Percentiles rank a stretch among this genome's conserved stretches.
Conservation (phyloP, 2,113 vertebrate genomes). For the Corythaeola cristata region DNA sequence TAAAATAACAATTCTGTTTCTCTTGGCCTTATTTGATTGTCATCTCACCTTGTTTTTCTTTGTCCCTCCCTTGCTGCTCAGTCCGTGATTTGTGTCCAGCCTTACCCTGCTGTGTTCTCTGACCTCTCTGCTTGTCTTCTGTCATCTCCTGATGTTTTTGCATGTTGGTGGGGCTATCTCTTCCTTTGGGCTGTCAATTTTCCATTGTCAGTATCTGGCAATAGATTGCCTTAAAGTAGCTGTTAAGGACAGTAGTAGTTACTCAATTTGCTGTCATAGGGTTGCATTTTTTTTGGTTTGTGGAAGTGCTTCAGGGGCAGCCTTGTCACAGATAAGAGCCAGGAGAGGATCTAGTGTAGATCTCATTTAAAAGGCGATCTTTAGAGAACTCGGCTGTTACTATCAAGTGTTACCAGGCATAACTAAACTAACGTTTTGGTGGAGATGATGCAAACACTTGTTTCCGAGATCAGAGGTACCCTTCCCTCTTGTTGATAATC, state of each 20-base stretch:
- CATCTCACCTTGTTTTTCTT: neutral
- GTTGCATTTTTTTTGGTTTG: neutral
- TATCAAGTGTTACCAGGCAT: neutral
- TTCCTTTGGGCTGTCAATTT: neutral
- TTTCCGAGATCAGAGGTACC: neutral
- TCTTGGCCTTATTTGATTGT: neutral
- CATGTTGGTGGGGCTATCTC: neutral
- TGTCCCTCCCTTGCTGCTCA: neutral
- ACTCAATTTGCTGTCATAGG: rapidly evolving
- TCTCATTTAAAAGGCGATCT: neutral
- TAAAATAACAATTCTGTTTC: neutral
- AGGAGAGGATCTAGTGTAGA: neutral
- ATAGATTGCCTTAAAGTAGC: neutral
- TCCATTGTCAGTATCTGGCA: neutral
- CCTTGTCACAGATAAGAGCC: neutral
- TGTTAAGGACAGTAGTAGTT: neutral
- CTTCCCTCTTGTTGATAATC: neutral
- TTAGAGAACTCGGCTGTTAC: neutral
- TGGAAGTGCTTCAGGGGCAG: neutral
- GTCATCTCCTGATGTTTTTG: neutral
- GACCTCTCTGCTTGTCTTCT: neutral
- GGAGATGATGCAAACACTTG: neutral
- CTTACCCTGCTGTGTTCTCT: neutral
- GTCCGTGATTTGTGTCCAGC: neutral
- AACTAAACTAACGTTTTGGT: neutral